Base-by-base conservation (phyloP, 2,888 invertebrate genomes). In the Caenorhabditis uteleia region DNA sequence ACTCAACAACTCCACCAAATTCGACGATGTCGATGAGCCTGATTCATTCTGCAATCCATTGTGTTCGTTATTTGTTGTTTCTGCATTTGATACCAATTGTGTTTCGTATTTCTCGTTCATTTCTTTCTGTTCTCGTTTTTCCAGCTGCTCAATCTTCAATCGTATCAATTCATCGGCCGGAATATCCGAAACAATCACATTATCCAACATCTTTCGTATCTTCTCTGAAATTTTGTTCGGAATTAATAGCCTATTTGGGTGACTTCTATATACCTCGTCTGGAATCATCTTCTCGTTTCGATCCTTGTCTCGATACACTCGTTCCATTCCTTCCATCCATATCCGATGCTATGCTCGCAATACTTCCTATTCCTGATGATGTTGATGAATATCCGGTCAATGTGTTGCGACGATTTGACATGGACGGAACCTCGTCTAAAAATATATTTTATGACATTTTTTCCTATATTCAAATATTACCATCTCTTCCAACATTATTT, bases 301-400 rank as follows among this genome's bases (percentile, higher is more conserved):
- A 62, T 14, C 62, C 57, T 48, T 27, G 48, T 40, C 62, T 56
- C 14, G 62, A 62, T 20, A 62, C 53, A 31, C 62, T 62, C 3
- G 46, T 45, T 1, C 62, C 62, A 8, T 29, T 33, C 33, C 47
- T 29, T 14, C 47, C 55, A 23, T 46, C 31, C 6, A 47, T 56
- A 29, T 62, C 62, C 1, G 62, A 62, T 10, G 27, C 27, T 18
- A 26, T 57, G 16, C 62, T 62, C 18, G 62, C 47, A 20, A 62
- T 62, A 20, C 62, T 62, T 23, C 62, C 62, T n/a, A 62, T 57
- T 26, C 62, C 62, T 12, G 62, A 62, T 1, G 62, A 62, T 18
- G 49, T 62, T 3, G 62, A 62, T 4, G 62, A 62, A 20, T 42
- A 57, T 5, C 62, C 62, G 12, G 51, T 62, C 18, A 62, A 33